Conservation (phyloP, 2,797 vertebrate genomes). For the Tenualosa thibaudeaui region DNA sequence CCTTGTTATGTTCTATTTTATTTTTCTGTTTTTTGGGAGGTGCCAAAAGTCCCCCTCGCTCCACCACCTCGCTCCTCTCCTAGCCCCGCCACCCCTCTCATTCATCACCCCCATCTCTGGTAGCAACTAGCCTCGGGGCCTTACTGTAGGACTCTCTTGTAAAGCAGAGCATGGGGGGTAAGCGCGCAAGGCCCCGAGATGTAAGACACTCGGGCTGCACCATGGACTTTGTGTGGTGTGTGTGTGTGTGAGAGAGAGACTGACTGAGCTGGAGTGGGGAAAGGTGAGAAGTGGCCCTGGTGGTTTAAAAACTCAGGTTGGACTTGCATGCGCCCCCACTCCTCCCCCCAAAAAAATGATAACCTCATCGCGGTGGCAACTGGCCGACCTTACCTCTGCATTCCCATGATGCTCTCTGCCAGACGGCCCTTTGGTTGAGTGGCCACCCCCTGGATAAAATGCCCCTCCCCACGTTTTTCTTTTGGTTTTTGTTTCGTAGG, state of each 20-base stretch:
- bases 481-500: conserved; percentile 30
- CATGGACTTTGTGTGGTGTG: conserved; percentile 1
- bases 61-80: background rate
- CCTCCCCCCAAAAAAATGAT: background rate
- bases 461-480: background rate
- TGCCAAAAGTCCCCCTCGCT: conserved; percentile 44
- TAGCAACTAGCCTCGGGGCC: conserved; percentile 16
- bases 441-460: conserved; percentile 16
- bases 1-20: background rate
- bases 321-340: background rate
- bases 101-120: conserved; percentile 30
- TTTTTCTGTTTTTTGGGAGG: conserved; percentile 28
- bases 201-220: background rate
- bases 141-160: conserved; percentile 30
- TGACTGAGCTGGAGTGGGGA: background rate
- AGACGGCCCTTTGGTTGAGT: background rate
- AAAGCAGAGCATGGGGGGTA: conserved; percentile 35
- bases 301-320: conserved; percentile 21
- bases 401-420: conserved; percentile 10
- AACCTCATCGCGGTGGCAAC: conserved; percentile 17
- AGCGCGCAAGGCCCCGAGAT: background rate
- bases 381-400: conserved; percentile 23
- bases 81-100: background rate
- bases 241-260: background rate
- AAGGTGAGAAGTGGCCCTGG: background rate